A percentile compares a stretch with the other conserved stretches of the same genome.
These are phyloP conservation scores for Zosterops pallidus DNA, from an alignment of 2,113 vertebrate genomes.

Conservation along the genomic window DNA sequence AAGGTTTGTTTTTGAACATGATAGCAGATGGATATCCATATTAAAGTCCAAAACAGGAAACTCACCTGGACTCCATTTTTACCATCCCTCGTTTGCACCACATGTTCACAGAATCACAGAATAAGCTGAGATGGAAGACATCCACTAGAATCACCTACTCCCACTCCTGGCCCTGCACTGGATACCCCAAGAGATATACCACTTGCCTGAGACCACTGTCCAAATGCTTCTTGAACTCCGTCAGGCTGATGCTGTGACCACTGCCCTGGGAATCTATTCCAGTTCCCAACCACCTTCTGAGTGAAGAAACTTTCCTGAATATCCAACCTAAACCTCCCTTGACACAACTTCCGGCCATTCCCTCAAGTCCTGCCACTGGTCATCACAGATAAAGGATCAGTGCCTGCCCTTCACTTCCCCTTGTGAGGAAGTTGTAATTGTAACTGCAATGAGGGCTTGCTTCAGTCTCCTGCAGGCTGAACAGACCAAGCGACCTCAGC, in stretches of 20 bases:
- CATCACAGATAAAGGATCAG: background rate
- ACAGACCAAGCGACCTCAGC: background rate
- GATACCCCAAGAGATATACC: background rate
- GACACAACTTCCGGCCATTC: background rate
- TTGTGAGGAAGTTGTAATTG: background rate
- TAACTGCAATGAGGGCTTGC: background rate
- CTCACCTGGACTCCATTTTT: background rate
- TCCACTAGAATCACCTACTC: background rate
- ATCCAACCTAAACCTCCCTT: background rate
- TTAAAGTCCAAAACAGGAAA: background rate
- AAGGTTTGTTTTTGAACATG: background rate
- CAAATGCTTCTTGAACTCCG: background rate
- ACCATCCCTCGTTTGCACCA: background rate
- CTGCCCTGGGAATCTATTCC: fast-evolving
- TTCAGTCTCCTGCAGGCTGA: background rate
- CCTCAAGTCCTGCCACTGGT: background rate
- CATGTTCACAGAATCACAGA: background rate
- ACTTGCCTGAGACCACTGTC: fast-evolving
- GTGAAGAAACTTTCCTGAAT: background rate
- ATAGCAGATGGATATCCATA: background rate
- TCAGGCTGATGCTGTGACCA: background rate
- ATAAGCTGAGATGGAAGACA: background rate
- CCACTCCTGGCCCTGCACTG: background rate
- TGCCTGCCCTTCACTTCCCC: background rate
- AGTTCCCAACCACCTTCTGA: background rate